Conservation (phyloP, 2,113 vertebrate species). For the Zosterops hypoxanthus region DNA sequence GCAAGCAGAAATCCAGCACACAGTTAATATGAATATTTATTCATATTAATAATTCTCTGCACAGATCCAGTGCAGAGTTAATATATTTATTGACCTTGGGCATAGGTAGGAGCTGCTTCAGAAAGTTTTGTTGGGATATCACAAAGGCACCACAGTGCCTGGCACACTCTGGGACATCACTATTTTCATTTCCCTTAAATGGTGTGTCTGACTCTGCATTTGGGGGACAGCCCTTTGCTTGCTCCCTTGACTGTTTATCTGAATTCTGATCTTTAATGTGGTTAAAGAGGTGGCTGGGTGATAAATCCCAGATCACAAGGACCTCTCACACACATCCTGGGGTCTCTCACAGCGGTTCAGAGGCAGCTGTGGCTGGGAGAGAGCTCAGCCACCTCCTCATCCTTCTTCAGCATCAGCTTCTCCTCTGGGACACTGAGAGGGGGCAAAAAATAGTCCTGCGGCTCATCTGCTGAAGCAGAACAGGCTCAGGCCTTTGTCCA, state of each 20-base stretch:
- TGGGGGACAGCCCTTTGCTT: neutral
- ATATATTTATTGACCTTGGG: neutral
- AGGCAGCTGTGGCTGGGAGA: neutral
- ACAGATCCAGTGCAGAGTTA: neutral
- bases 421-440: neutral
- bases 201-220: neutral
- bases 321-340: neutral
- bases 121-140: rapidly evolving
- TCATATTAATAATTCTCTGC: neutral
- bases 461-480: neutral
- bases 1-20: neutral
- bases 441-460: neutral
- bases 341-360: neutral
- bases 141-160: rapidly evolving
- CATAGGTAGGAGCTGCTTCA: neutral
- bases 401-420: neutral
- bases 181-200: neutral
- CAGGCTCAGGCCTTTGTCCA: neutral
- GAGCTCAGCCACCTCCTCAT: neutral
- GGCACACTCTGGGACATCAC: neutral
- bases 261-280: neutral
- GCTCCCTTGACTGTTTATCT: neutral
- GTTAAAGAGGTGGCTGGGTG: neutral
- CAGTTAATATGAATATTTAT: neutral
- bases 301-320: neutral